phyloP scores from a whole-genome alignment of 2,113 vertebrate species.

The Bufo bufo region DNA sequence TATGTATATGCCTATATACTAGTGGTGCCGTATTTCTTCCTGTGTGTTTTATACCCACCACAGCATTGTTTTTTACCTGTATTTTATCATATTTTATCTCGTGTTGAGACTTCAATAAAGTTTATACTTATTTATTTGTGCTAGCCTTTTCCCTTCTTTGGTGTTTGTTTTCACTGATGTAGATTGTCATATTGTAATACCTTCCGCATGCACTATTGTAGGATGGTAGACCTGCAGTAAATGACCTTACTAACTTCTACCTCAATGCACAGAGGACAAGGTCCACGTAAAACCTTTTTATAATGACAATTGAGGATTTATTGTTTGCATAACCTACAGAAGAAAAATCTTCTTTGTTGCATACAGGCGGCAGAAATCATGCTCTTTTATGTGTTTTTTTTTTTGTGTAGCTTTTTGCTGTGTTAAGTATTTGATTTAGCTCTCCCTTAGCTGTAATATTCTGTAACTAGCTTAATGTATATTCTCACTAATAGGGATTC shows the following conservation, averaged over 20 bases:
- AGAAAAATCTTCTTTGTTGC: not conserved
- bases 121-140: too few species aligned
- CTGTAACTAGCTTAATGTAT: not conserved
- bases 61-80: too few species aligned
- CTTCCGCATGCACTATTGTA: not conserved
- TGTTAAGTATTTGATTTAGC: conserved; percentile 1
- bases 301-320: not conserved
- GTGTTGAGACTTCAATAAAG: too few species aligned
- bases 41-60: too few species aligned
- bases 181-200: not conserved
- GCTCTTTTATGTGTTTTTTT: not conserved
- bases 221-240: not conserved
- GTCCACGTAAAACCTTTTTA: not conserved
- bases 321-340: not conserved
- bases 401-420: not conserved
- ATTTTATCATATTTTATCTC: too few species aligned
- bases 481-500: not conserved
- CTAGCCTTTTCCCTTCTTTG: too few species aligned
- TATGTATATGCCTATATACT: too few species aligned
- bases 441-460: not conserved
- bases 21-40: too few species aligned
- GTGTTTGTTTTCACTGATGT: not conserved
- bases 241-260: not conserved
- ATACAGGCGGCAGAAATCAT: not conserved
- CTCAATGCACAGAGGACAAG: not conserved